These are phyloP conservation scores for Ypsolopha scabrella DNA, from an alignment of 2,888 invertebrate species.

Conservation along the genomic window DNA sequence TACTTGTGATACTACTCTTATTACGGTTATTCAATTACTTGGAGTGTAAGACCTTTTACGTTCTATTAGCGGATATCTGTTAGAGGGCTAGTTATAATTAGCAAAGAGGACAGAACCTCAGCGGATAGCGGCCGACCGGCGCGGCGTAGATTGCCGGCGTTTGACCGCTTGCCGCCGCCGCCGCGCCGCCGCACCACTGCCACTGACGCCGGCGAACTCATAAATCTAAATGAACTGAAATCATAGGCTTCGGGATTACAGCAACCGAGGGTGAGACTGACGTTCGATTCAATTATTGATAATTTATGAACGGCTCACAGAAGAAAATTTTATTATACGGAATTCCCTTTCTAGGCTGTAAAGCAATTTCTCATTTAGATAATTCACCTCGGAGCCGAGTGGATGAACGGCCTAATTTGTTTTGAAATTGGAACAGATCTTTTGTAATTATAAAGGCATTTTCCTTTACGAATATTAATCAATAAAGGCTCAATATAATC, in stretches of 20 bases:
- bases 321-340: slow-evolving; percentile 49
- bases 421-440: too few species aligned
- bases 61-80: neutral
- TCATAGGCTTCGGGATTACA: slow-evolving; percentile 38
- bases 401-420: too few species aligned
- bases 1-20: too few species aligned
- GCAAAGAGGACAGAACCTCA: slow-evolving; percentile 30
- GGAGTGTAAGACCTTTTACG: neutral
- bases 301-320: slow-evolving; percentile 53
- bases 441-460: too few species aligned
- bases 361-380: slow-evolving; percentile 39
- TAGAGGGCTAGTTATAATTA: slow-evolving; percentile 24
- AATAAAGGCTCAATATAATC: too few species aligned
- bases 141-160: neutral
- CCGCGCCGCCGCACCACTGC: neutral
- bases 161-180: neutral
- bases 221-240: slow-evolving; percentile 42
- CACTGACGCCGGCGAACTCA: slow-evolving; percentile 8
- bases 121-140: neutral
- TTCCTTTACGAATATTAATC: too few species aligned
- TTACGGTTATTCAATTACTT: neutral
- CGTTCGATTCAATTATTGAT: slow-evolving; percentile 56
- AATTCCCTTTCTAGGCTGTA: slow-evolving; percentile 37
- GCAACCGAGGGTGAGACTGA: slow-evolving; percentile 35
- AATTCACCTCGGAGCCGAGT: neutral